Evolutionary conservation across 1,140 invertebrate species (phyloP).

Genomic region (Hyles vespertilio): DNA sequence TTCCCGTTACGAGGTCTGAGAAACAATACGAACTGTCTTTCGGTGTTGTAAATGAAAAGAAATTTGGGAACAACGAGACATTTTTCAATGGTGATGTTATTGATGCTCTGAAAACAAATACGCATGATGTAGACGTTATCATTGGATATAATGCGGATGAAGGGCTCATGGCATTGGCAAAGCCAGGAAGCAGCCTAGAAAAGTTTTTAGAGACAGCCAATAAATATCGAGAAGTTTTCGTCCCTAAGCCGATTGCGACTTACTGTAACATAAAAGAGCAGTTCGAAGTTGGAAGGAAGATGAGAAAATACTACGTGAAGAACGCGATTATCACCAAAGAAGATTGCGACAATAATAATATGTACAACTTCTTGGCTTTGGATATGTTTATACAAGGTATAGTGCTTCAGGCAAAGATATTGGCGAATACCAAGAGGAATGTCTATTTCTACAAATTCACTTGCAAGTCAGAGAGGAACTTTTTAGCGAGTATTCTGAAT

Average conservation of each 20-base stretch:
- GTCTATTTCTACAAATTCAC: constrained; percentile 55
- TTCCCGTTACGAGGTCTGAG: constrained; percentile 7
- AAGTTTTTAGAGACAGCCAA: constrained; percentile 1
- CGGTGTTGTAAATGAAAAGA: constrained; percentile 16
- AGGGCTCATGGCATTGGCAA: constrained; percentile 11
- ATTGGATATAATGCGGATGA: constrained; percentile 23
- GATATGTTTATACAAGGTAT: constrained; percentile 14
- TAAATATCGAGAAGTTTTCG: constrained; percentile 13
- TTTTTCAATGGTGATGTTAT: constrained; percentile 23
- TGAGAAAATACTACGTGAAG: constrained; percentile 68
- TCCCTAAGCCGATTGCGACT: constrained; percentile 9
- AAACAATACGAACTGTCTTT: constrained; percentile 16
- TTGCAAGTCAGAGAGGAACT: constrained; percentile 60
- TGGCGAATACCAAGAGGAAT: constrained; percentile 33
- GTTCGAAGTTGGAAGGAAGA: constrained; percentile 38
- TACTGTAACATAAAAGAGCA: constrained; percentile 5
- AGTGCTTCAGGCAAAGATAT: constrained; percentile 7
- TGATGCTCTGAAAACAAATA: constrained; percentile 13
- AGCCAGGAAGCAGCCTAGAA: background rate
- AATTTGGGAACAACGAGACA: constrained; percentile 30
- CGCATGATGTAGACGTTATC: constrained; percentile 30
- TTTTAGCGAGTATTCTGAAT: constrained; percentile 23
- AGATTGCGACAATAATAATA: constrained; percentile 10
- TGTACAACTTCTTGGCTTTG: background rate
- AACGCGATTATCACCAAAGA: constrained; percentile 33